phyloP scores from a whole-genome alignment of 2,113 vertebrate species.

The Miniopterus natalensis region DNA sequence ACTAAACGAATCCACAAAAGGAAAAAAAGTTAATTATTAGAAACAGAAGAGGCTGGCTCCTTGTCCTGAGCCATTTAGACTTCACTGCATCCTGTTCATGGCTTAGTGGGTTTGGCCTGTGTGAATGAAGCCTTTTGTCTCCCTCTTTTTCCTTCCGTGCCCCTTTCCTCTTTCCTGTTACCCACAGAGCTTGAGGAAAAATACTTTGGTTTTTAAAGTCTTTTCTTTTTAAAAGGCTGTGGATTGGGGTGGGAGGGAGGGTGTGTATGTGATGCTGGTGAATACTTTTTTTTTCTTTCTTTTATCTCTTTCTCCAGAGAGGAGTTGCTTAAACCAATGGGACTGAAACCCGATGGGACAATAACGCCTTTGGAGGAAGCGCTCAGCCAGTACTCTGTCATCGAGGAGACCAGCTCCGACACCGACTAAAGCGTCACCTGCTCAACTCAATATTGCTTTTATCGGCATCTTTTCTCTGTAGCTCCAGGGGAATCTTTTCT shows the following conservation, averaged over 20 bases:
- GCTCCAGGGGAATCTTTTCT: slow-evolving; percentile 84
- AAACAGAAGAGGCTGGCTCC: slow-evolving; percentile 83
- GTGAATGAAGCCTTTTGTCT: slow-evolving; percentile 87
- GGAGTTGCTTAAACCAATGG: slow-evolving; percentile 97
- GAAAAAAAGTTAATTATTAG: slow-evolving; percentile 74
- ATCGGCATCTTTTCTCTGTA: slow-evolving; percentile 84
- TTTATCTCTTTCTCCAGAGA: slow-evolving; percentile 90
- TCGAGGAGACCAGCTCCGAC: slow-evolving; percentile 93
- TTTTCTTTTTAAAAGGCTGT: slow-evolving; percentile 79
- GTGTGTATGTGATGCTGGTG: slow-evolving; percentile 82
- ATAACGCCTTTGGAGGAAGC: slow-evolving; percentile 96
- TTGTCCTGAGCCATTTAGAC: slow-evolving; percentile 84
- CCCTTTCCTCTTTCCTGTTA: slow-evolving; percentile 85
- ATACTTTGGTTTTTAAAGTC: slow-evolving; percentile 83
- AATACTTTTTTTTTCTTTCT: slow-evolving; percentile 76
- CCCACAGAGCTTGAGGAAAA: slow-evolving; percentile 82
- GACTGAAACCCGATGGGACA: slow-evolving; percentile 95
- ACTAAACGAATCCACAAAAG: slow-evolving; percentile 59
- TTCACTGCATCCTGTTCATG: slow-evolving; percentile 79
- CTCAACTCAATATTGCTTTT: slow-evolving; percentile 79
- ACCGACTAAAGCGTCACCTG: slow-evolving; percentile 92
- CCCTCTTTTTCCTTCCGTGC: slow-evolving; percentile 81
- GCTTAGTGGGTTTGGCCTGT: slow-evolving; percentile 85
- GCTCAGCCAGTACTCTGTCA: slow-evolving; percentile 87
- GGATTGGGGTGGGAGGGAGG: slow-evolving; percentile 66